Conservation (phyloP, 2,888 invertebrate genomes). For the Trichacis sp. region DNA sequence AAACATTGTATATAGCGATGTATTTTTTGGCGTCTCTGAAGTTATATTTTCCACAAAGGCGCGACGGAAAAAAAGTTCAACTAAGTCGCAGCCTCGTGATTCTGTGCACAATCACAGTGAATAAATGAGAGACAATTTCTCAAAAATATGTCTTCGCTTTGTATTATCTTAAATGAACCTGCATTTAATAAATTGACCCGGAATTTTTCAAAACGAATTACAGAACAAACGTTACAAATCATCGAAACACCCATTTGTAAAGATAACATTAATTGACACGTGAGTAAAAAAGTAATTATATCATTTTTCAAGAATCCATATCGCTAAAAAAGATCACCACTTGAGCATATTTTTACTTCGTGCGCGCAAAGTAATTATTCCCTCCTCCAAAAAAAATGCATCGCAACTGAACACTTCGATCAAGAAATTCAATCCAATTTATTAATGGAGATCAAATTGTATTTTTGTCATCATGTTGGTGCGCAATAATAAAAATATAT, state of each 20-base stretch:
- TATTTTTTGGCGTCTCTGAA: not conserved
- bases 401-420: not conserved
- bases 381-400: not conserved
- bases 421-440: too few species aligned
- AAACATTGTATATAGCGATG: not conserved
- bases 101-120: not conserved
- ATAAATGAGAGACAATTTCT: not conserved
- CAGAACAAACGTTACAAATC: not conserved
- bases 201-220: not conserved
- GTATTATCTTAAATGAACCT: not conserved
- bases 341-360: not conserved
- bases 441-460: too few species aligned
- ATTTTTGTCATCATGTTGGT: too few species aligned
- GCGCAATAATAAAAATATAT: too few species aligned
- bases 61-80: not conserved
- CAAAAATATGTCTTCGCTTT: not conserved
- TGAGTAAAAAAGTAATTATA: not conserved
- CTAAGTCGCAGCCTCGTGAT: not conserved
- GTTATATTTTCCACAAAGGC: not conserved
- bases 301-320: not conserved
- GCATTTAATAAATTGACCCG: too few species aligned
- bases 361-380: not conserved
- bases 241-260: constrained; percentile 7
- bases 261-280: not conserved
- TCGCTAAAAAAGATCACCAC: not conserved